A percentile compares a stretch with the other conserved stretches of the same genome.
phyloP scores from a whole-genome alignment of 2,888 invertebrate species.

The Idaea straminata region DNA sequence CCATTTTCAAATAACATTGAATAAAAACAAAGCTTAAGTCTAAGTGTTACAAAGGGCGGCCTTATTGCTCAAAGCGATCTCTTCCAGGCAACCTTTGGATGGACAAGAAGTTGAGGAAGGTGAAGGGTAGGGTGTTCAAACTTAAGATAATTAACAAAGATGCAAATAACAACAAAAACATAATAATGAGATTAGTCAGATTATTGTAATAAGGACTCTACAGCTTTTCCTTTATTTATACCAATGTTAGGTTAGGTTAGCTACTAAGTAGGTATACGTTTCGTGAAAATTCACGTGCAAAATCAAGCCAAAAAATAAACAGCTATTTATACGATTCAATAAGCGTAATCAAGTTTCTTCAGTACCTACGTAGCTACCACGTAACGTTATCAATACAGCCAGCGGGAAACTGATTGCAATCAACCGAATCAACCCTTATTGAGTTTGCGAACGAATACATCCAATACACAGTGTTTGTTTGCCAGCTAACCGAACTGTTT shows the following conservation, averaged over 20 bases:
- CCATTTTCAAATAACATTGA: no score
- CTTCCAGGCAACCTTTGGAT: no score
- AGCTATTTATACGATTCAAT: constrained; percentile 11
- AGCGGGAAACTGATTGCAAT: constrained; percentile 67
- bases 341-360: constrained; percentile 17
- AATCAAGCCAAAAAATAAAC: neutral
- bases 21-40: no score
- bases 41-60: no score
- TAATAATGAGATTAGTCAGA: no score
- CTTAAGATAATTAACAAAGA: no score
- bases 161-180: no score
- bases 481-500: constrained; percentile 61
- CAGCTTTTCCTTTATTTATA: constrained; percentile 4
- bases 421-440: constrained; percentile 70
- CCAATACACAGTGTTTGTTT: constrained; percentile 51
- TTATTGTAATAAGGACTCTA: neutral
- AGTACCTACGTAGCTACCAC: constrained; percentile 20
- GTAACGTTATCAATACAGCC: constrained; percentile 20
- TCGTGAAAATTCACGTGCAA: neutral
- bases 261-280: neutral
- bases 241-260: no score
- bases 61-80: no score
- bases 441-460: constrained; percentile 50
- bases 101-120: no score
- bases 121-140: no score